Evolutionary conservation across 2,888 invertebrate species (phyloP), one percentile per base, ranked within the genome.

Genomic region (Gibbula magus): DNA sequence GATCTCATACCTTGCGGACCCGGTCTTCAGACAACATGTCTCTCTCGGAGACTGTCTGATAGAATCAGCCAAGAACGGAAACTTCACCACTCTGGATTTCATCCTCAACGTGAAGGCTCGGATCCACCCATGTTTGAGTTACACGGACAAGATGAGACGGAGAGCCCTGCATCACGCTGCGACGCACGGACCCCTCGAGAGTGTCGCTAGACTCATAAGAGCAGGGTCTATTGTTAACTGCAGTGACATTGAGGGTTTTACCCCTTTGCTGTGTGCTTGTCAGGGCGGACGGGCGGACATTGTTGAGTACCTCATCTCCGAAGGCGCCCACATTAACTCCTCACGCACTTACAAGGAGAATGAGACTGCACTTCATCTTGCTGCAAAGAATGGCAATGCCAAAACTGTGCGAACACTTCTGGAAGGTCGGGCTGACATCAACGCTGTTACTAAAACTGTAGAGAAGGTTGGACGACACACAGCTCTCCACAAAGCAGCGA

Each of bases 131-230:
- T 54, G 61, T 52, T 10, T 79, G 0, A 39, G 54, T 10, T 75
- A 74, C 20, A 66, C 75, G 7, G 79, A 79, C 51, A 75, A 75
- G 51, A 67, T 35, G 83, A 86, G 86, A 10, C 51, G 22, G 35
- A 73, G 77, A 8, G 79, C 86, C 10, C 80, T 88, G 7, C 88
- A 88, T 70, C 86, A 87, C 29, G 87, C 88, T 20, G 86, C 86
- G 13, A 83, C 86, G 67, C 88, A 85, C 66, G 88, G 87, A 25
- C 78, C 83, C 51, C 77, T 83, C 10, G 79, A 79, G n/a, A 80
- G 86, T 18, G 83, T 86, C 13, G 81, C 82, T 7, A 35, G 81
- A 22, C 56, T 88, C 52, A 77, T 87, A 25, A 73, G 74, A 5
- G 78, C 52, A n/a, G 84, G 85, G 8, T 79, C 81, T 8, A 81